Evolutionary conservation across 2,888 invertebrate genomes (phyloP), one percentile per base, ranked within the genome.

Genomic region (Reticulitermes lucifugus): DNA sequence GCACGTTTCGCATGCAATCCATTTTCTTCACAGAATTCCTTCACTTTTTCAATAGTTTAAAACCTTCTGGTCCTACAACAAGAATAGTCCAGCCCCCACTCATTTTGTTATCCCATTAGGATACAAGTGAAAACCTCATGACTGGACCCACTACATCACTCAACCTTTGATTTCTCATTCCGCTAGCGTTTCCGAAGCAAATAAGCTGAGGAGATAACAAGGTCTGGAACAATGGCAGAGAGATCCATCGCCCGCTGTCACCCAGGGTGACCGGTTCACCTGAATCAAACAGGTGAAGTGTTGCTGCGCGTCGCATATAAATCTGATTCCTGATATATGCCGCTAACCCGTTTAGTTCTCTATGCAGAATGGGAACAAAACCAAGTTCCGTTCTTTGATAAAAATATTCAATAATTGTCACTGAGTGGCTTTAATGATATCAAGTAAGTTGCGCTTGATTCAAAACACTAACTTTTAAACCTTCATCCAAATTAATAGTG

Each of bases 21-120:
- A 86, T 86, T 86, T 85, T 85, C 81, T 84, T 85, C 85, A 79
- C 86, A 65, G 84, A 85, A 86, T 86, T 86, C 86, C 55, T 85
- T 83, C 51, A 43, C 65, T 79, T 65, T 46, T 82, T 51, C 73
- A 41, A 79, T 71, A 85, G 83, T 79, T 43, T 83, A 83, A 79
- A 80, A 59, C 79, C 22, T 65, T 29, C 29, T 60, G 80, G 71
- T 21, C 14, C 46, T 43, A 84, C 80, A 79, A 55, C 70, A 79
- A 55, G 22, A 65, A 79, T 59, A 84, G 65, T 18, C 70, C 51
- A 84, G 65, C 9, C 70, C 51, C 71, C 70, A 35, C 83, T 85
- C 85, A 86, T 85, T 86, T 85, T 86, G 86, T 85, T 85, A 83
- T 84, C 81, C 86, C 86, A 86, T 86, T 86, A 86, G 86, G 83